These are phyloP conservation scores for Cheilosia urbana DNA, from an alignment of 2,888 invertebrate genomes.

Conservation along the genomic window DNA sequence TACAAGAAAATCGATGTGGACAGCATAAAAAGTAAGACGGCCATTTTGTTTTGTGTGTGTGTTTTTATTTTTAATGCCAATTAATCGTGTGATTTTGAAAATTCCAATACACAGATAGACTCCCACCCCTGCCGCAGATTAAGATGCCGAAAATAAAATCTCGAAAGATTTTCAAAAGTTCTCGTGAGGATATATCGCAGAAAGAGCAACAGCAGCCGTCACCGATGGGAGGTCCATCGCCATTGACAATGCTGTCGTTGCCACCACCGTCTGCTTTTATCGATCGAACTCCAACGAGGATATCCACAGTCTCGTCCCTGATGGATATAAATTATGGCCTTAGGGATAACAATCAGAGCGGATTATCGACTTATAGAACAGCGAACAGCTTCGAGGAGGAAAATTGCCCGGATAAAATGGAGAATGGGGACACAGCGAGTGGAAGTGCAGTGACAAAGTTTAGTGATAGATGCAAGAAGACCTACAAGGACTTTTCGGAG, in stretches of 20 bases:
- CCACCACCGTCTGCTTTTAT: constrained; percentile 79
- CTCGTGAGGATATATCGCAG: constrained; percentile 77
- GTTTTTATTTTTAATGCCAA: constrained; percentile 7
- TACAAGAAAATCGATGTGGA: constrained; percentile 82
- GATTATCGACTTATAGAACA: constrained; percentile 66
- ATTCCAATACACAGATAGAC: constrained; percentile 77
- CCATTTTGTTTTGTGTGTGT: constrained; percentile 49
- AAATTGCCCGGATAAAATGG: constrained; percentile 49
- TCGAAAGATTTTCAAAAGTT: constrained; percentile 81
- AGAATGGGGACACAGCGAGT: constrained; percentile 42
- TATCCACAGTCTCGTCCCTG: constrained; percentile 82
- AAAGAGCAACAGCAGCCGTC: constrained; percentile 23
- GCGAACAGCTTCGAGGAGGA: constrained; percentile 58
- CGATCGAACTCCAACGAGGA: constrained; percentile 81
- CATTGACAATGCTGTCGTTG: constrained; percentile 48
- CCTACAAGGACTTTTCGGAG: constrained; percentile 81
- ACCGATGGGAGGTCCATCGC: constrained; percentile 10
- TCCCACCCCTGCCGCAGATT: constrained; percentile 79
- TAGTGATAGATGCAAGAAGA: constrained; percentile 79
- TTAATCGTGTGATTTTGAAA: constrained; percentile 19
- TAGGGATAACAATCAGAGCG: constrained; percentile 28
- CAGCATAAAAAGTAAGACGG: constrained; percentile 79
- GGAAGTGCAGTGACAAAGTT: constrained; percentile 76
- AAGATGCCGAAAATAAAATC: constrained; percentile 81
- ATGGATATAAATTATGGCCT: constrained; percentile 77